Evolutionary conservation across 2,888 invertebrate genomes (phyloP), one percentile per base, ranked within the genome.

Genomic region (Hartigia nigra): DNA sequence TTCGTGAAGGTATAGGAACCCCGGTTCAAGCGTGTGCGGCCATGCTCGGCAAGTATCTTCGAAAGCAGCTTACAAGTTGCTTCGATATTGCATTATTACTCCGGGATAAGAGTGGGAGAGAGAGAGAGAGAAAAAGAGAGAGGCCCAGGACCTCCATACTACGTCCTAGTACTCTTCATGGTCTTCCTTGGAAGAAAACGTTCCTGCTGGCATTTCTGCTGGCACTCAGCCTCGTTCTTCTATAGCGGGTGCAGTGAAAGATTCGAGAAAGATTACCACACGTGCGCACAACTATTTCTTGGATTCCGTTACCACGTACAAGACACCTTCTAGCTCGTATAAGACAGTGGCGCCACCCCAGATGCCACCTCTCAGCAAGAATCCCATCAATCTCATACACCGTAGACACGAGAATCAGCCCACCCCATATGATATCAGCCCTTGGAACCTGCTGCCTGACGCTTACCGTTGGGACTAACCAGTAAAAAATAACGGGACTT

Each of bases 81-180:
- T 74, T 84, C 83, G 86, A 88, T 88, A 88, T 88, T 87, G 87
- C 88, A 87, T 88, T 90, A 89, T 89, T 88, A 87, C 87, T 88
- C 86, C 83, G 81, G 72, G 78, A 70, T 55, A 39, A 74, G 70
- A 77, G 75, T 74, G 76, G 39, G 75, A 75, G 36, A 74, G 36
- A 34, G 55, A 74, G 36, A 34, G 55, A 74, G 36, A 34, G 55
- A n/a, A n/a, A n/a, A n/a, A n/a, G n/a, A n/a, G n/a, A 74, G 36
- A 34, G 55, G 76, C 69, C 55, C 39, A 31, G 1, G 74, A 74
- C 74, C 69, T n/a, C n/a, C 12, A 70, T 75, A 35, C 35, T 34
- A 34, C 75, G 35, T n/a, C 55, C 31, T 12, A 12, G 55, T 5
- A 5, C 55, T 55, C 23, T 14, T 55, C 55, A 23, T 23, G 55